These are phyloP conservation scores for Bombus waltoni DNA, from an alignment of 1,140 invertebrate genomes.

Conservation along the genomic window DNA sequence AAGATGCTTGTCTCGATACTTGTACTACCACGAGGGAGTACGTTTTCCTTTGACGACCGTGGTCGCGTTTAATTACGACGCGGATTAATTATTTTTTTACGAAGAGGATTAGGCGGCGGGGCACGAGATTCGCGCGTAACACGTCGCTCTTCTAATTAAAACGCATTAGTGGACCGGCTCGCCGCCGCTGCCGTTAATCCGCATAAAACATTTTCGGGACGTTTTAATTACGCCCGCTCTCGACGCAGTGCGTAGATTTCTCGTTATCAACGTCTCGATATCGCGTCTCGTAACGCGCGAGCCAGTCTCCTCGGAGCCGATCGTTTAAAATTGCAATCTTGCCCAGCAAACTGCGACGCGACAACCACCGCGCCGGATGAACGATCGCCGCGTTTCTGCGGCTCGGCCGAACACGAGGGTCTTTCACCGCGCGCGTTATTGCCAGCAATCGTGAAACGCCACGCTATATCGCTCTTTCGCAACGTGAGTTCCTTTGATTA, in stretches of 20 bases:
- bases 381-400: constrained; percentile 10
- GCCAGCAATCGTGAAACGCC: too few species aligned
- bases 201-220: constrained; percentile 3
- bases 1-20: background rate
- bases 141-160: constrained; percentile 33
- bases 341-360: background rate
- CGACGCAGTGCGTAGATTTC: background rate
- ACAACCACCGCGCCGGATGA: background rate
- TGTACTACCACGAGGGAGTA: too few species aligned
- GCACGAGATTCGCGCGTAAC: constrained; percentile 9
- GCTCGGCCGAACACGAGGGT: background rate
- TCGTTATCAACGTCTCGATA: constrained; percentile 39
- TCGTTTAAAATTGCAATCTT: constrained; percentile 33
- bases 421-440: background rate
- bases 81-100: constrained; percentile 18
- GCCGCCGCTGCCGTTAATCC: constrained; percentile 12
- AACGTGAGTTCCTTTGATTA: constrained; percentile 4
- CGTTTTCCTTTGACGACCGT: background rate
- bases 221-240: constrained; percentile 27
- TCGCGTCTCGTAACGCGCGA: background rate
- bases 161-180: constrained; percentile 27
- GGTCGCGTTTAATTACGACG: constrained; percentile 17
- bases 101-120: constrained; percentile 16
- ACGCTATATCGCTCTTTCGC: background rate
- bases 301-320: background rate